Conservation (phyloP, 2,113 vertebrate species). For the Zosterops japonicus region DNA sequence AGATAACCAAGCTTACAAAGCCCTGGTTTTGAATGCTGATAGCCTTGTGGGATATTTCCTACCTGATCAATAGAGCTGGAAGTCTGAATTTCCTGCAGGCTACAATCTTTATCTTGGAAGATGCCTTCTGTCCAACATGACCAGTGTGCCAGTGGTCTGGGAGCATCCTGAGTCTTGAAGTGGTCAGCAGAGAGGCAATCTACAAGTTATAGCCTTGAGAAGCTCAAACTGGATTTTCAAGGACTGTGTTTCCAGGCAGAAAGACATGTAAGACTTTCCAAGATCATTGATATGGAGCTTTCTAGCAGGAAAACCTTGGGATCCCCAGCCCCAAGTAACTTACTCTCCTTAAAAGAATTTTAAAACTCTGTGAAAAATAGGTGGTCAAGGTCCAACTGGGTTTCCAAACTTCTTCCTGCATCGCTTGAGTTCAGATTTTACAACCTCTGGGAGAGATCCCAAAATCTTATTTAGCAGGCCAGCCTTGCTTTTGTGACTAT, state of each 20-base stretch:
- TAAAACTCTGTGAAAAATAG: not conserved
- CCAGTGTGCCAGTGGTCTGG: not conserved
- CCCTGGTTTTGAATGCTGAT: not conserved
- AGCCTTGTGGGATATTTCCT: not conserved
- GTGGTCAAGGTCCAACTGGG: fast-evolving
- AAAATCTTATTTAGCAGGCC: not conserved
- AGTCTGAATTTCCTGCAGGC: not conserved
- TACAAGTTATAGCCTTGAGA: not conserved
- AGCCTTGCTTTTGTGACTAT: not conserved
- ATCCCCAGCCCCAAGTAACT: not conserved
- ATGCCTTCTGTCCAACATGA: not conserved
- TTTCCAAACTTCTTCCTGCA: not conserved
- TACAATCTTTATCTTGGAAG: not conserved
- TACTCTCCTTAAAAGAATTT: not conserved
- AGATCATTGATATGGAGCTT: not conserved
- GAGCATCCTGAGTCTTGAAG: not conserved
- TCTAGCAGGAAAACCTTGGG: not conserved
- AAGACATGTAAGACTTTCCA: not conserved
- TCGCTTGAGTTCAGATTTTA: not conserved
- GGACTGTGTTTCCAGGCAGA: not conserved
- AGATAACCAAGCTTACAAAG: not conserved
- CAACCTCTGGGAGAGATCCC: not conserved
- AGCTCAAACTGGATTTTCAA: not conserved
- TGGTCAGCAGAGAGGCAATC: not conserved
- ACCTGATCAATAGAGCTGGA: not conserved